Conservation (phyloP, 2,797 vertebrate species). For the Mallotus villosus region DNA sequence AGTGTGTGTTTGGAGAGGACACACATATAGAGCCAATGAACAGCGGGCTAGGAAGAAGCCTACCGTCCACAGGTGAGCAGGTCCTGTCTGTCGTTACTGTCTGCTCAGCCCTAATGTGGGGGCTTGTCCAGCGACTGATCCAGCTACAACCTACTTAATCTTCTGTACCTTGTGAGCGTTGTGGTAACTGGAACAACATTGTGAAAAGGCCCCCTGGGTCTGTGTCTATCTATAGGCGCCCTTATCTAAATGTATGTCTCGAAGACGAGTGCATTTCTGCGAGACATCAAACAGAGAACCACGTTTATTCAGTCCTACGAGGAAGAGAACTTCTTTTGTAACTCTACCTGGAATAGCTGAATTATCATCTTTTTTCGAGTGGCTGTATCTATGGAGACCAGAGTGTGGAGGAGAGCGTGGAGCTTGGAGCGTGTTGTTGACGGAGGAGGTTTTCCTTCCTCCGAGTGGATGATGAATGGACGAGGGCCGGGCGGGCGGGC, state of each 20-base stretch:
- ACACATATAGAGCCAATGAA: conserved; percentile 26
- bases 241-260: conserved; percentile 16
- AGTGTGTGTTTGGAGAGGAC: conserved; percentile 34
- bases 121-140: too few relatives aligned
- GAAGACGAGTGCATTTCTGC: conserved; percentile 39
- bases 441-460: conserved; percentile 13
- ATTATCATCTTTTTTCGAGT: conserved; percentile 66
- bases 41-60: conserved; percentile 44
- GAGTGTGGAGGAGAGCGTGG: not conserved
- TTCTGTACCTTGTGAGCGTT: too few relatives aligned
- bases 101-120: conserved; percentile 21
- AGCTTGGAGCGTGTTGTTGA: conserved; percentile 10
- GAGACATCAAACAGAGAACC: conserved; percentile 62
- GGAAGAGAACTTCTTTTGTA: conserved; percentile 64
- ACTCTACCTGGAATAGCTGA: conserved; percentile 65
- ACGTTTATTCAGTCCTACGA: conserved; percentile 64
- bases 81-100: conserved; percentile 11
- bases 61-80: conserved; percentile 58
- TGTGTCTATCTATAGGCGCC: not conserved
- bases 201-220: too few relatives aligned
- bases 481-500: conserved; percentile 24
- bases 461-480: conserved; percentile 27
- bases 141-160: too few relatives aligned
- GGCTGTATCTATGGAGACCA: conserved; percentile 57
- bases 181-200: too few relatives aligned